A percentile compares a stretch with the other conserved stretches of the same genome.
Conservation (phyloP, 2,797 vertebrate species). For the Brachyrhaphis roseni region DNA sequence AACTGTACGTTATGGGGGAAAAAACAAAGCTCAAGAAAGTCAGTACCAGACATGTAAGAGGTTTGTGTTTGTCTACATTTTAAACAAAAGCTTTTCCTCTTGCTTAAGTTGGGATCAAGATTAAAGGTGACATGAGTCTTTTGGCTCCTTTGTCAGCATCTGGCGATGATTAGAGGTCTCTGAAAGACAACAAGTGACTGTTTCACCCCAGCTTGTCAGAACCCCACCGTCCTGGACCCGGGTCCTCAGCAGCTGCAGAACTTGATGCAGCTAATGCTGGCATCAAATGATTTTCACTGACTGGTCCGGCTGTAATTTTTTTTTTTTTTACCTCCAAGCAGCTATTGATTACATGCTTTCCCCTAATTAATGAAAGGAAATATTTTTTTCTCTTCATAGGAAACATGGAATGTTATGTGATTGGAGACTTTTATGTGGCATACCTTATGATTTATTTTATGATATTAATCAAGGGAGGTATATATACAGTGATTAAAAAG, state of each 20-base stretch:
- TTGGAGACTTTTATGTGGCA: conserved; percentile 66
- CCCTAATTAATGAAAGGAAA: conserved; percentile 78
- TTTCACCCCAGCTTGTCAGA: conserved; percentile 44
- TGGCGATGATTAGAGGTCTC: conserved; percentile 50
- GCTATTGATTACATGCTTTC: conserved; percentile 82
- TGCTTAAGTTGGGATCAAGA: conserved; percentile 26
- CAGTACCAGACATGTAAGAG: conserved; percentile 32
- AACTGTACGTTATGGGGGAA: conserved; percentile 44
- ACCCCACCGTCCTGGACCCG: conserved; percentile 37
- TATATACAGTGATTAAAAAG: conserved; percentile 29
- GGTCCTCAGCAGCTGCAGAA: conserved; percentile 48
- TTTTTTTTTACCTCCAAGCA: conserved; percentile 38
- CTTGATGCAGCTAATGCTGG: conserved; percentile 60
- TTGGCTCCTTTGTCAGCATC: conserved; percentile 50
- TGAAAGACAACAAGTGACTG: conserved; percentile 51
- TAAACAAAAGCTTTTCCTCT: conserved; percentile 8
- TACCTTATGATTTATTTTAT: conserved; percentile 57
- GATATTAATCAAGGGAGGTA: conserved; percentile 60
- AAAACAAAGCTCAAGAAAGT: conserved; percentile 36
- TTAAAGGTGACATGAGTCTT: conserved; percentile 40
- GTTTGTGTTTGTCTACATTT: conserved; percentile 20
- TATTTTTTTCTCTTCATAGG: conserved; percentile 71
- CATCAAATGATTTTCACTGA: conserved; percentile 41
- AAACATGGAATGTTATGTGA: conserved; percentile 74
- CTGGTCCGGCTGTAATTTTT: conserved; percentile 63